Evolutionary conservation across 2,888 invertebrate genomes (phyloP), one percentile per base, ranked within the genome.

Genomic region (Watsonalla binaria): DNA sequence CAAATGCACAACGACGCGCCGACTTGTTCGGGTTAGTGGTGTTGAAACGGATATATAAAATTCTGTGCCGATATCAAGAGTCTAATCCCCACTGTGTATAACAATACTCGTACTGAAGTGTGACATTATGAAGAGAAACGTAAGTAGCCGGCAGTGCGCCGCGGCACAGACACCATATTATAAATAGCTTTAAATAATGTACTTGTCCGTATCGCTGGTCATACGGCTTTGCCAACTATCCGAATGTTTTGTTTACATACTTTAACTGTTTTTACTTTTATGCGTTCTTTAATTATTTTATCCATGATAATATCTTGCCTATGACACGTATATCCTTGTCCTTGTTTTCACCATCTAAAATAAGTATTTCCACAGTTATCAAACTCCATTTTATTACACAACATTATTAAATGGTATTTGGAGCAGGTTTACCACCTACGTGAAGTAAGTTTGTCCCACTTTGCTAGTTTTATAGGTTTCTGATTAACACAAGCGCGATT

Each of bases 91-190:
- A 49, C 59, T 66, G 71, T 62, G 58, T 52, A 59, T 24, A 53
- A 48, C 58, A 56, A 57, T 56, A 65, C 63, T 62, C 46, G 55
- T 62, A 62, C 62, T 63, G 62, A 61, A 63, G 58, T 60, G 67
- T 65, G 78, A 73, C 68, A 70, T 65, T 65, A 73, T 90, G 90
- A 90, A 90, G 79, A 82, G 90, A 76, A 90, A 90, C 70, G 90
- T 90, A 75, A 90, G 90, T 90, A 87, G 69, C 65, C 61, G 62
- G 52, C 59, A 54, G 63, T 61, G 54, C 58, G 57, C 54, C 53
- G 56, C 48, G 54, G 49, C 61, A 62, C 64, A 64, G 58, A 54
- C 65, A 55, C 56, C 61, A 60, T 51, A 58, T 65, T 74, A 74
- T 70, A 74, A 74, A 74, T 78, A 72, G 68, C 60, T 60, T 55